Conservation (phyloP, 1,140 invertebrate species). For the Temnothorax longispinosus region DNA sequence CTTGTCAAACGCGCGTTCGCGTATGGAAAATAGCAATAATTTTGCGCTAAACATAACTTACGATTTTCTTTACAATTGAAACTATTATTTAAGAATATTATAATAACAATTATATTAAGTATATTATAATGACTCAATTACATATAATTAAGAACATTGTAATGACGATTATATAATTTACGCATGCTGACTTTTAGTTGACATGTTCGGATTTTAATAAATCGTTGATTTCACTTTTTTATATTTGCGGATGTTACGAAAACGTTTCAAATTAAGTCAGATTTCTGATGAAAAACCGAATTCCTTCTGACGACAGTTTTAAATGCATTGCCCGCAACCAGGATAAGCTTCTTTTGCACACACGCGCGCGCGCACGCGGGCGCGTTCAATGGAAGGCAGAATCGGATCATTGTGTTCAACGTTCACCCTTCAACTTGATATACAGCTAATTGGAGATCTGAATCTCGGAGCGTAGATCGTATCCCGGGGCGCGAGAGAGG, state of each 20-base stretch:
- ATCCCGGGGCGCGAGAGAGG: slow-evolving; percentile 24
- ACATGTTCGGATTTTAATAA: background rate
- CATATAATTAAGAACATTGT: background rate
- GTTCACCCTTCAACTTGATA: slow-evolving; percentile 78
- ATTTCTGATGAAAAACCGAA: background rate
- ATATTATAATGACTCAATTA: background rate
- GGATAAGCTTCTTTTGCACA: slow-evolving; percentile 44
- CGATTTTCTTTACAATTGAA: background rate
- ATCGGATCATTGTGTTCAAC: slow-evolving; percentile 54
- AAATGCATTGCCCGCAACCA: slow-evolving; percentile 14
- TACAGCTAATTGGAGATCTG: slow-evolving; percentile 85
- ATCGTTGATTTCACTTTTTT: background rate
- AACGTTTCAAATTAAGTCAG: slow-evolving; percentile 1
- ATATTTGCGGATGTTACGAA: background rate
- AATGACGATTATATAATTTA: background rate
- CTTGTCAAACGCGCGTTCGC: background rate
- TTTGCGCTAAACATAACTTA: background rate
- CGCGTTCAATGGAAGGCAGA: slow-evolving; percentile 29
- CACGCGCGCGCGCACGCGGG: background rate
- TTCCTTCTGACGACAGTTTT: background rate
- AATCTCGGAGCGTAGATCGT: slow-evolving; percentile 77
- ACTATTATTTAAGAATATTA: background rate
- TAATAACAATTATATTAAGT: background rate
- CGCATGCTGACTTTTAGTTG: background rate
- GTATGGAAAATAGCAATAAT: background rate